Percentiles rank a stretch among this genome's conserved stretches.
Evolutionary conservation across 2,113 vertebrate species (phyloP).

Genomic region (Glaucidium brasilianum): DNA sequence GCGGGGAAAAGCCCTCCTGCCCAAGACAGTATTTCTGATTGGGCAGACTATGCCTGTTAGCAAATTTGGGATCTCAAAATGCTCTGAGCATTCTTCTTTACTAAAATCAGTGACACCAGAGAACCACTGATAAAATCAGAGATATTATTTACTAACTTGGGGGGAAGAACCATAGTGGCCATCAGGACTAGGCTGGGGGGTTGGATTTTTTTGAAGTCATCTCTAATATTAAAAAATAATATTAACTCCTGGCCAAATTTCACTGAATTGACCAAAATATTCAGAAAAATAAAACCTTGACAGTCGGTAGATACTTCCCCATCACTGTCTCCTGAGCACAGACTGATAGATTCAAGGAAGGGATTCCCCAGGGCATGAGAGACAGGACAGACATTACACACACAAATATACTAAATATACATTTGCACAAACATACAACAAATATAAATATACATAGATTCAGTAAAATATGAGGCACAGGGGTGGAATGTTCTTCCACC

Average conservation of each 20-base stretch:
- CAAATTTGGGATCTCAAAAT: background rate
- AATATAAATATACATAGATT: background rate
- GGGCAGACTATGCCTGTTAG: background rate
- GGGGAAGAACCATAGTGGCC: background rate
- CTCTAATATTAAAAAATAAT: background rate
- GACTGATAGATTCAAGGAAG: background rate
- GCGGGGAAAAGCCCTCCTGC: background rate
- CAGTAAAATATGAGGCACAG: background rate
- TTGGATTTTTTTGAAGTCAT: background rate
- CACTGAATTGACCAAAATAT: background rate
- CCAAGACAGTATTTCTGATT: background rate
- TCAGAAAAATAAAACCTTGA: background rate
- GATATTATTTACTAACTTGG: background rate
- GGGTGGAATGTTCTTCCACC: background rate
- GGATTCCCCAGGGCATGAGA: background rate
- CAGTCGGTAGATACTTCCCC: background rate
- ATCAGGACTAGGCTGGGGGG: background rate
- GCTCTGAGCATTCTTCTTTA: background rate
- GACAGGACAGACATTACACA: background rate
- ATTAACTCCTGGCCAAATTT: background rate
- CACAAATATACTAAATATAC: background rate
- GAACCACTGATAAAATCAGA: background rate
- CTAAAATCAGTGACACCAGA: background rate
- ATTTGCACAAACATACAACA: background rate
- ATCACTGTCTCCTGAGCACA: background rate